phyloP scores from a whole-genome alignment of 2,113 vertebrate genomes.

The Peromyscus maniculatus region DNA sequence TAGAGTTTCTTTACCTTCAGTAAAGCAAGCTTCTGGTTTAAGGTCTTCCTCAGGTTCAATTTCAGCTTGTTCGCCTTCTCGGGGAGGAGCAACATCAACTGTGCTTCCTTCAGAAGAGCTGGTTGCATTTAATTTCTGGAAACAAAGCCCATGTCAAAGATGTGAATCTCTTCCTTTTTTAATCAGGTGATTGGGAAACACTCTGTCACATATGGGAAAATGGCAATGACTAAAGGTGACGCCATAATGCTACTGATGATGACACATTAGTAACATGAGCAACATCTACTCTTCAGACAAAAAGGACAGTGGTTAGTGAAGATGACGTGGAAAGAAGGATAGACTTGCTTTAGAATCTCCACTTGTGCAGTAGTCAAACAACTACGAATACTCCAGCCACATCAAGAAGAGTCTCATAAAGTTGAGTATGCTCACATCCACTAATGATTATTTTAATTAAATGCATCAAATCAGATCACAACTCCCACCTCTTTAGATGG shows the following conservation, averaged over 20 bases:
- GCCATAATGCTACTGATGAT: conserved; percentile 48
- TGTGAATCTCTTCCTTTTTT: conserved; percentile 70
- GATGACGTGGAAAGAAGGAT: conserved; percentile 60
- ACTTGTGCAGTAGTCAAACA: conserved; percentile 58
- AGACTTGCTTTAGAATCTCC: conserved; percentile 56
- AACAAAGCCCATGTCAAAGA: conserved; percentile 85
- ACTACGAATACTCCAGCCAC: conserved; percentile 82
- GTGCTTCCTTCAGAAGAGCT: conserved; percentile 99
- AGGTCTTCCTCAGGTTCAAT: conserved; percentile 92
- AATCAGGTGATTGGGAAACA: conserved; percentile 59
- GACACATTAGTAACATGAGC: conserved; percentile 46
- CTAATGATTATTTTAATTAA: conserved; percentile 78
- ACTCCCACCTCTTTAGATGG: conserved; percentile 85
- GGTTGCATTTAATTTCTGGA: conserved; percentile 91
- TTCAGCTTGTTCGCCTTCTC: conserved; percentile 92
- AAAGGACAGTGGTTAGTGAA: conserved; percentile 4
- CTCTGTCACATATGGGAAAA: conserved; percentile 39
- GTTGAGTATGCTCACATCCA: conserved; percentile 87
- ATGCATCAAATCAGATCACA: conserved; percentile 72
- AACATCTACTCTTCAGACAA: not conserved
- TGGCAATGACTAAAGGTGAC: conserved; percentile 54
- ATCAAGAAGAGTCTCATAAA: conserved; percentile 86
- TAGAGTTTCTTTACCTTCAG: conserved; percentile 90
- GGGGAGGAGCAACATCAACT: conserved; percentile 90
- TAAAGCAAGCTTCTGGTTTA: conserved; percentile 96